These are phyloP conservation scores for Steinernema scapterisci DNA, from an alignment of 2,888 invertebrate genomes.

Conservation along the genomic window DNA sequence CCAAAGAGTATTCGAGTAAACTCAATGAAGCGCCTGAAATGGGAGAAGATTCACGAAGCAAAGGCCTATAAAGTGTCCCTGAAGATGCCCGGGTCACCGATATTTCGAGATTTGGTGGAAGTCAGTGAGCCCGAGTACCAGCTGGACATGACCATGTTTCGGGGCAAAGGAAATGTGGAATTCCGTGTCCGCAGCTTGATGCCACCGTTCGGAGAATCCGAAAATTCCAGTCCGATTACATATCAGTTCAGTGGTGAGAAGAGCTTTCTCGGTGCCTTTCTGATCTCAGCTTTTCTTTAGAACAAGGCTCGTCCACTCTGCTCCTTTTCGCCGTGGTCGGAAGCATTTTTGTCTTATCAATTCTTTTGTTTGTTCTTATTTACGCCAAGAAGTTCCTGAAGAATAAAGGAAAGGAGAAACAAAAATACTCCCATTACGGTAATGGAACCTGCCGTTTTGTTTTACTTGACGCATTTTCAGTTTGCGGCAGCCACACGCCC, in stretches of 20 bases:
- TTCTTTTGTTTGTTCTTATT: neutral
- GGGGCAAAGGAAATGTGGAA: neutral
- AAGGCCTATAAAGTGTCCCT: slow-evolving; percentile 40
- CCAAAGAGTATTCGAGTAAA: slow-evolving; percentile 38
- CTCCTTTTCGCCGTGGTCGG: slow-evolving; percentile 1
- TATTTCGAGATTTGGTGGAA: slow-evolving; percentile 15
- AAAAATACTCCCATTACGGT: slow-evolving; percentile 16
- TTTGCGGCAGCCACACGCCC: neutral
- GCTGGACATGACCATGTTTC: slow-evolving; percentile 19
- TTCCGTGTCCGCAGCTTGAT: slow-evolving; percentile 19
- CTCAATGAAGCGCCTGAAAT: slow-evolving; percentile 28
- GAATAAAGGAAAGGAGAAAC: neutral
- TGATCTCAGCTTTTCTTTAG: neutral
- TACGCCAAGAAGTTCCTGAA: slow-evolving; percentile 1
- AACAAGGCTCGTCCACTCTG: neutral
- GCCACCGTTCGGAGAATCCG: slow-evolving; percentile 19
- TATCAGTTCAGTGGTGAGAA: neutral
- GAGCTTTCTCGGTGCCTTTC: neutral
- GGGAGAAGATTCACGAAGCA: slow-evolving; percentile 40
- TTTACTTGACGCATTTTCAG: neutral
- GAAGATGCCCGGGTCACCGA: neutral
- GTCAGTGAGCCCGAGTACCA: slow-evolving; percentile 25
- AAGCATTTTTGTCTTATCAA: neutral
- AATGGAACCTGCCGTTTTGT: neutral
- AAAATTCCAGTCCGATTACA: neutral